These are phyloP conservation scores for Phytoseiulus persimilis DNA, from an alignment of 2,888 invertebrate genomes.

Conservation along the genomic window DNA sequence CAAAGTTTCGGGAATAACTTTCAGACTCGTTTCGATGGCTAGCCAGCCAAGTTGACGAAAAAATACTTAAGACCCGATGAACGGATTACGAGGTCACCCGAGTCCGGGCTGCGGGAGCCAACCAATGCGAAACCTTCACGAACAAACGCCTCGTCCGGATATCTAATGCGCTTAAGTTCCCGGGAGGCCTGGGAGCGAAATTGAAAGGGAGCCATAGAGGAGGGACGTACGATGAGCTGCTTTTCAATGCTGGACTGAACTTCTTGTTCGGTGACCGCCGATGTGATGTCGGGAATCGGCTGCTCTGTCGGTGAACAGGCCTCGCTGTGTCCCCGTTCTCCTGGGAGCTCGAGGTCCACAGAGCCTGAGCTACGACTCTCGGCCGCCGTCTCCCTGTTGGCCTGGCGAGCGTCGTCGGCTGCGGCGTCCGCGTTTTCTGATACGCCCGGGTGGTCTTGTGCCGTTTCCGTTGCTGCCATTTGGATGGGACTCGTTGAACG, in stretches of 20 bases:
- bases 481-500: slow-evolving; percentile 20
- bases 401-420: neutral
- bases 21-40: neutral
- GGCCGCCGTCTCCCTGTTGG: neutral
- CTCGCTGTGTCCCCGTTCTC: neutral
- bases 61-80: too few relatives aligned
- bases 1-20: neutral
- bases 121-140: neutral
- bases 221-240: slow-evolving; percentile 14
- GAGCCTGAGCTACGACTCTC: slow-evolving; percentile 31
- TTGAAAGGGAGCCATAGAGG: neutral
- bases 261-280: neutral
- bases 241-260: slow-evolving; percentile 9
- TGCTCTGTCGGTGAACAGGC: neutral
- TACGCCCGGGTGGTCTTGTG: neutral
- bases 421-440: neutral
- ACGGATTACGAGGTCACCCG: too few relatives aligned
- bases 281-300: slow-evolving; percentile 19
- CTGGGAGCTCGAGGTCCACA: slow-evolving; percentile 13
- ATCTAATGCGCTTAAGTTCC: neutral
- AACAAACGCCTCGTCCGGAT: neutral
- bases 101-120: too few relatives aligned
- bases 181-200: too few relatives aligned
- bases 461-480: neutral
- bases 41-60: too few relatives aligned